Conservation (phyloP, 1,140 invertebrate genomes). For the Drosophila lacteicornis region DNA sequence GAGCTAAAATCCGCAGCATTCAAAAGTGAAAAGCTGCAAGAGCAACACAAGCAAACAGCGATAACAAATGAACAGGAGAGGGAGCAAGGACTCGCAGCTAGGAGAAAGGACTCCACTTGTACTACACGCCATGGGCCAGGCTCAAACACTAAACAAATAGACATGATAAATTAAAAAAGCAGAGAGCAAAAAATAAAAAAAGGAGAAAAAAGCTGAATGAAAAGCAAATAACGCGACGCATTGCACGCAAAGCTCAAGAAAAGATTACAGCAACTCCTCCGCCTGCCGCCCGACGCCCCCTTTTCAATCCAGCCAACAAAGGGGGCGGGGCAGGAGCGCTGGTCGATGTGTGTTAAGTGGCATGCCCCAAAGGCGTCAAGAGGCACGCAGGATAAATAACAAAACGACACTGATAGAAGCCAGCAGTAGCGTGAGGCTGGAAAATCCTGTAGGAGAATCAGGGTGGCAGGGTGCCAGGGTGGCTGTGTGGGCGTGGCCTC, state of each 20-base stretch:
- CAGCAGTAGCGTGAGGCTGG: slow-evolving; percentile 25
- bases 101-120: slow-evolving; percentile 35
- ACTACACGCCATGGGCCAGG: slow-evolving; percentile 61
- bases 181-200: slow-evolving; percentile 48
- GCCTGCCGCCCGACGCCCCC: neutral
- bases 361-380: slow-evolving; percentile 68
- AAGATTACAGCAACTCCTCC: slow-evolving; percentile 57
- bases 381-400: slow-evolving; percentile 77
- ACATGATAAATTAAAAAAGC: slow-evolving; percentile 82
- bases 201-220: slow-evolving; percentile 33
- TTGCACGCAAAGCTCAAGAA: slow-evolving; percentile 58
- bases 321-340: slow-evolving; percentile 52
- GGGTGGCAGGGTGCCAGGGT: neutral
- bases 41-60: slow-evolving; percentile 67
- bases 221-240: slow-evolving; percentile 55
- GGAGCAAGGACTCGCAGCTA: slow-evolving; percentile 1
- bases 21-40: slow-evolving; percentile 56
- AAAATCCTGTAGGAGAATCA: slow-evolving; percentile 3
- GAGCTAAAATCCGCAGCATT: slow-evolving; percentile 30
- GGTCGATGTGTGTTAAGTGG: slow-evolving; percentile 77
- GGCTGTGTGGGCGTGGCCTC: slow-evolving; percentile 12
- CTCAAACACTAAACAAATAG: slow-evolving; percentile 77
- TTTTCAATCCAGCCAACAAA: slow-evolving; percentile 3
- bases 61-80: slow-evolving; percentile 70
- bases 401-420: slow-evolving; percentile 76